Evolutionary conservation across 1,140 invertebrate genomes (phyloP).

Genomic region (Battus philenor): DNA sequence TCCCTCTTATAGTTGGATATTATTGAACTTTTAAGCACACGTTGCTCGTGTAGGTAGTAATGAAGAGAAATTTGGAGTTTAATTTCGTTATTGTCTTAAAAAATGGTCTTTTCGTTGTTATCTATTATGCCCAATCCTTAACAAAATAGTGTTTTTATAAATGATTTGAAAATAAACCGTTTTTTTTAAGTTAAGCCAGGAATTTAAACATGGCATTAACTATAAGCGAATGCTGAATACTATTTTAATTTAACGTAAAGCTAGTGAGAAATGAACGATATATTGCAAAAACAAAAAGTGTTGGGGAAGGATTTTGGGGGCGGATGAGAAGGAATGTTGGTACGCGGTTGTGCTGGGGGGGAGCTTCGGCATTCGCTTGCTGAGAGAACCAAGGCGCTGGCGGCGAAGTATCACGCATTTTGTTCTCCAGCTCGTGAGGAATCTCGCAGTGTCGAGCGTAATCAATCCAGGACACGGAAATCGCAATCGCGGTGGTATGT

Average conservation of each 20-base stretch:
- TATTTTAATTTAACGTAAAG: not conserved
- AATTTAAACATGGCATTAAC: slow-evolving; percentile 9
- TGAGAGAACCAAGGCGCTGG: slow-evolving; percentile 66
- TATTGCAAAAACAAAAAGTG: slow-evolving; percentile 4
- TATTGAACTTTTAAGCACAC: not conserved
- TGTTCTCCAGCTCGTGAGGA: slow-evolving; percentile 57
- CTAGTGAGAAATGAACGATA: slow-evolving; percentile 6
- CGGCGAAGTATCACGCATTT: slow-evolving; percentile 58
- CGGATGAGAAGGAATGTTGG: slow-evolving; percentile 50
- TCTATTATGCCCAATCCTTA: too few species aligned
- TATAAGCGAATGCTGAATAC: not conserved
- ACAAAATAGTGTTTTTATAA: too few species aligned
- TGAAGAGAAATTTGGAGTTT: not conserved
- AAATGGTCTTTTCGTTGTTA: too few species aligned
- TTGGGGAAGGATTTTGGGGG: slow-evolving; percentile 28
- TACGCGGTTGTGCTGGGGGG: slow-evolving; percentile 59
- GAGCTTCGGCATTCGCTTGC: slow-evolving; percentile 63
- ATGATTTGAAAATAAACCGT: too few species aligned
- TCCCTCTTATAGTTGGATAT: slow-evolving; percentile 10
- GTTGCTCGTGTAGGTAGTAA: not conserved
- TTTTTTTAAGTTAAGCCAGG: too few species aligned
- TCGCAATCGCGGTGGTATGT: slow-evolving; percentile 68
- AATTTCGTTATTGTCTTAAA: slow-evolving; percentile 1
- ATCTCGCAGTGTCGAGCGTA: slow-evolving; percentile 43
- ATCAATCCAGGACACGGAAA: slow-evolving; percentile 51